These are phyloP conservation scores for Enteromius afrohamiltoni DNA, from an alignment of 2,797 vertebrate genomes.

Conservation along the genomic window DNA sequence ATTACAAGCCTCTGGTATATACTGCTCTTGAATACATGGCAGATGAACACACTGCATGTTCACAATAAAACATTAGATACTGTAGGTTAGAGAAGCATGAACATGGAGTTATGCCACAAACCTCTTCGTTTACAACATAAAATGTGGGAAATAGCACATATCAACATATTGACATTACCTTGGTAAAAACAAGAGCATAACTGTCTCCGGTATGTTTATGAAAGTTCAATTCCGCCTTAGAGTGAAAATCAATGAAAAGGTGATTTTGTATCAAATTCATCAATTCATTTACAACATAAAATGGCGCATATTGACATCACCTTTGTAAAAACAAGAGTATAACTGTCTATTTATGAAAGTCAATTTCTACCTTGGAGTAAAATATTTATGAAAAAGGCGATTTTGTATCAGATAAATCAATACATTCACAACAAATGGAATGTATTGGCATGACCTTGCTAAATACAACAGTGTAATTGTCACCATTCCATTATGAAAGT, in stretches of 20 bases:
- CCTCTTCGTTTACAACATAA: constrained; percentile 3
- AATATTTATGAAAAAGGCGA: background rate
- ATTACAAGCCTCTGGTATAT: constrained; percentile 4
- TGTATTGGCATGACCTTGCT: background rate
- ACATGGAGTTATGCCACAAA: background rate
- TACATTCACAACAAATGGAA: background rate
- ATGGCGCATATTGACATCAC: background rate
- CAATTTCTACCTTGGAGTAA: background rate
- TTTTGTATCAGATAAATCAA: background rate
- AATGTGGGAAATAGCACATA: background rate
- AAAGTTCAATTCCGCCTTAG: background rate
- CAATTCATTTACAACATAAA: background rate
- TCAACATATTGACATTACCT: background rate
- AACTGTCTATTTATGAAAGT: background rate
- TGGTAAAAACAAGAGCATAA: background rate
- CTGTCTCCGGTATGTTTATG: background rate
- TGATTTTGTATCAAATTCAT: background rate
- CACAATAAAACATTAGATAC: background rate
- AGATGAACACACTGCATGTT: background rate
- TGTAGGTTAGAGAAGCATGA: background rate
- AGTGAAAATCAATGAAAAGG: background rate
- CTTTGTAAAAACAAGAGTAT: background rate
- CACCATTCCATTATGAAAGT: background rate
- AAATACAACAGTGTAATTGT: background rate
- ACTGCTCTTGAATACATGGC: constrained; percentile 3